Base-by-base conservation (phyloP, 2,113 vertebrate species). In the Salminus brasiliensis region DNA sequence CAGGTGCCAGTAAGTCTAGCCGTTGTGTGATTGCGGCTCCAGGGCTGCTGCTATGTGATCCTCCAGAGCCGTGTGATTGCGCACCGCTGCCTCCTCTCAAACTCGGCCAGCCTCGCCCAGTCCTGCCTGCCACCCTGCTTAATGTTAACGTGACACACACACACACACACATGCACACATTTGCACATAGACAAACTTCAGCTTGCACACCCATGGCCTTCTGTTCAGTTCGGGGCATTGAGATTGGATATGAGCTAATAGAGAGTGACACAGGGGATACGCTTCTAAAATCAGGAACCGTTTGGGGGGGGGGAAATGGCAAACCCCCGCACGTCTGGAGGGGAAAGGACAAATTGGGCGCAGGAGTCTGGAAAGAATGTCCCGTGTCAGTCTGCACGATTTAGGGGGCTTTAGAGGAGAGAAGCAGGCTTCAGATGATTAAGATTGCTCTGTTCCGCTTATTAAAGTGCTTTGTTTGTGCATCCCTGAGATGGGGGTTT, bases 1-100 rank as follows among this genome's bases (percentile, higher is more conserved):
- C 96, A 97, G 96, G 97, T 98, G 97, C 97, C 97, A 97, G 95
- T 96, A 95, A 97, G 97, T 98, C 97, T 98, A 98, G 97, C 97
- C 97, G 90, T 90, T 84, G 93, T 84, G 93, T 95, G 96, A 96
- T 97, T 98, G 95, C 93, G 94, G 95, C 92, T 94, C 87, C 87
- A 90, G 94, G 92, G 92, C 92, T 94, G 93, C 93, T 95, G 96
- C 95, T 95, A 98, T 95, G 94, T 95, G 96, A 98, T 98, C 97
- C 95, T 95, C 95, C 94, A 94, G 94, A 94, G 92, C 93, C 93
- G 93, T 93, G 93, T 95, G 95, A 95, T 94, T 95, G 94, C 94
- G 91, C 92, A 91, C 88, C 92, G 88, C 92, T 94, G 93, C 93
- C 91, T 96, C 94, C 94, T 96, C 94, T 85, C 87, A 89, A 87